Evolutionary conservation across 2,113 vertebrate species (phyloP).

Genomic region (Orycteropus afer): DNA sequence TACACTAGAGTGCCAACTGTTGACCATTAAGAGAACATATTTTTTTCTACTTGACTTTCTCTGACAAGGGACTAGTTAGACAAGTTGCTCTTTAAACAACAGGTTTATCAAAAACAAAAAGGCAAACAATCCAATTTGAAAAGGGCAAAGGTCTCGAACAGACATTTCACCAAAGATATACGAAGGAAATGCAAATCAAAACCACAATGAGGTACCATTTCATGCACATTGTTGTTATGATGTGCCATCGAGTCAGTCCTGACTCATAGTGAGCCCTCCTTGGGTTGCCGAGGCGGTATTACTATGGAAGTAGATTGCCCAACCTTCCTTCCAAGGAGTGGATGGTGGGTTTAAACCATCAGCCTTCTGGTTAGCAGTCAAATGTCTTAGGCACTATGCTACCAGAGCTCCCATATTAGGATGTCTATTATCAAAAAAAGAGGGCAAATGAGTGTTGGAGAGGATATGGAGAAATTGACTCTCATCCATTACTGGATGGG

Average conservation of each 20-base stretch:
- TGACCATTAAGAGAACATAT: not conserved
- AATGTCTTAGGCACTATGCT: too few species aligned
- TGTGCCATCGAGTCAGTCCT: too few species aligned
- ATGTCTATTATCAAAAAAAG: not conserved
- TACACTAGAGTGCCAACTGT: not conserved
- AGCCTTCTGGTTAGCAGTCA: too few species aligned
- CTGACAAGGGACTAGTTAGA: not conserved
- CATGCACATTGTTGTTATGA: too few species aligned
- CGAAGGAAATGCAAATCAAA: not conserved
- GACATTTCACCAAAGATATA: not conserved
- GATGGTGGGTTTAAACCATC: too few species aligned
- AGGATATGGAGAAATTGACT: not conserved
- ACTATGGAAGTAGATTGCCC: too few species aligned
- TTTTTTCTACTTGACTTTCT: not conserved
- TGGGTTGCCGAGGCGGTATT: too few species aligned
- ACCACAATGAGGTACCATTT: not conserved
- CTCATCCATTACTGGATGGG: not conserved
- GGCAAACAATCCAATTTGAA: not conserved
- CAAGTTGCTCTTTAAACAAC: not conserved
- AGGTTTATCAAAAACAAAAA: not conserved
- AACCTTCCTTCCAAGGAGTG: too few species aligned
- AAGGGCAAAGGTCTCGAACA: not conserved
- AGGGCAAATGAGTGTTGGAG: not conserved
- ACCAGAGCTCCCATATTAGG: too few species aligned
- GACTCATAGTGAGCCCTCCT: too few species aligned